Base-by-base conservation (phyloP, 2,797 vertebrate species). In the Carapus acus region DNA sequence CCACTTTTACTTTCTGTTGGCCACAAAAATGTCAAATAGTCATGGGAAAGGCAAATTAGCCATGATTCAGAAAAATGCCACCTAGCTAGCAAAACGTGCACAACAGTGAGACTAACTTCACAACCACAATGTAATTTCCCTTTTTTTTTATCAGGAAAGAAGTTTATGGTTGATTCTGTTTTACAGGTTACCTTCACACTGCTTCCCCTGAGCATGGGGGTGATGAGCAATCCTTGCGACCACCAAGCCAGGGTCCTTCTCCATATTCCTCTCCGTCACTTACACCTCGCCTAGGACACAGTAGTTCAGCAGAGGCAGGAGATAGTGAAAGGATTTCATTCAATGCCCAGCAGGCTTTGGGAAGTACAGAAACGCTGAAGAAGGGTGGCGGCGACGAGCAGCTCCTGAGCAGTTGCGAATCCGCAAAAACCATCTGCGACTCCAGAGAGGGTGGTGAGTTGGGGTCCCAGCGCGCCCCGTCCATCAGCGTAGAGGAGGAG, bases 371-470 rank as follows among this genome's bases (percentile, higher is more conserved):
- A 69, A 87, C 88, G 0, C 50, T 91, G 2, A 91, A 84, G 73
- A 88, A 76, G 62, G 76, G 53, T 17, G 78, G 61, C 12, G 83
- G 81, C 8, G 91, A 94, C 1, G 91, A 91, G 17, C 79, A 76
- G 29, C 84, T 92, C 14, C 58, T 96, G 48, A 97, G 93, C 80
- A 97, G 95, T 64, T 97, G 92, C 38, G 94, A 99, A 51, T 99
- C 94, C 3, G 92, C 92, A 58, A 92, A 92, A 81, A 92, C 91
- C 0, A 74, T 92, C 37, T 93, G 92, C 48, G 90, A 94, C 43
- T 82, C 77, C 0, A 82, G 75, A 44, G 86, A 88, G 7, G 18
- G 22, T 0, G 55, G 43, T 1, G 80, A 68, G 21, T 57, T 40
- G 2, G 65, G 56, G 14, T 67, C 61, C n/a, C 61, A 15, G 12